Conservation (phyloP, 2,113 vertebrate species). For the Pyxicephalus adspersus region DNA sequence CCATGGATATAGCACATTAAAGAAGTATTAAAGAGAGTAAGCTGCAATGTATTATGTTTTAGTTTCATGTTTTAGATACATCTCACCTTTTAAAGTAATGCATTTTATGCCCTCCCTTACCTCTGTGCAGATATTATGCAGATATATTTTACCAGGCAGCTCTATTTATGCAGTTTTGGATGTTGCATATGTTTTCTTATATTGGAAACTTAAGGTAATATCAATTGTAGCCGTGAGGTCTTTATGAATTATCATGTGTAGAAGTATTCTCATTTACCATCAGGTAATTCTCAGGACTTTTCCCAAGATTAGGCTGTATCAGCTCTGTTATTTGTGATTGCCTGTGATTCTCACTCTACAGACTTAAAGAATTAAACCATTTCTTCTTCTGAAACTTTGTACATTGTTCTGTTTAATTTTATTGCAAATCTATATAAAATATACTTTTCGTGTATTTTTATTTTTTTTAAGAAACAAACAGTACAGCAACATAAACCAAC, state of each 20-base stretch:
- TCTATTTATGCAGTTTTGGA: conserved; percentile 46
- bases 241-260: conserved; percentile 48
- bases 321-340: conserved; percentile 43
- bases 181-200: conserved; percentile 36
- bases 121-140: conserved; percentile 18
- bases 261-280: conserved; percentile 32
- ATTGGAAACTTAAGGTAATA: conserved; percentile 43
- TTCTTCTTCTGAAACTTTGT: too few relatives aligned
- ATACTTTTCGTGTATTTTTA: too few relatives aligned
- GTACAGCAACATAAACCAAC: too few relatives aligned
- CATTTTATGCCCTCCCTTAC: not conserved
- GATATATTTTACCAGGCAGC: conserved; percentile 52
- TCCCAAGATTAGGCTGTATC: conserved; percentile 45
- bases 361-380: not conserved
- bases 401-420: not conserved
- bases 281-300: conserved; percentile 51
- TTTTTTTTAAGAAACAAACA: too few relatives aligned
- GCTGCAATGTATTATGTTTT: too few relatives aligned
- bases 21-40: too few relatives aligned
- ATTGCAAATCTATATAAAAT: not conserved
- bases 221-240: conserved; percentile 39
- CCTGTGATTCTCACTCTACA: conserved; percentile 36
- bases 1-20: too few relatives aligned
- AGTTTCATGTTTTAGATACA: not conserved
- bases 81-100: not conserved